Base-by-base conservation (phyloP, 1,140 invertebrate species). In the Fopius arisanus region DNA sequence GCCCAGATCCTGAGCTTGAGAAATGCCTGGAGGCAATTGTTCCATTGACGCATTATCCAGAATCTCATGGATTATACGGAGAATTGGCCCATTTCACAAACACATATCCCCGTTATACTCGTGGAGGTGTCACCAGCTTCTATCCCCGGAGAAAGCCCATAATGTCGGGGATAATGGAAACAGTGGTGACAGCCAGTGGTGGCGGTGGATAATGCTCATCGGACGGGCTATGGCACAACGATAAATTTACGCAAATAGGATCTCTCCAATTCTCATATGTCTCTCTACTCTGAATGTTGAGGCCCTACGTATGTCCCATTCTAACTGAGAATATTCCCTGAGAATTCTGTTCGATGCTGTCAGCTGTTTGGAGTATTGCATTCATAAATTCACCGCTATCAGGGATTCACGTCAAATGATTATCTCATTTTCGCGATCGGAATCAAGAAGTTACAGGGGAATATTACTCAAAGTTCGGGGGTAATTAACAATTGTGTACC, bases 231-330 rank as follows among this genome's bases (percentile, higher is more conserved):
- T 59, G 54, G 54, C 54, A 59, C 54, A 59, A 59, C 54, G 54
- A 59, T 59, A 59, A 59, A 59, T 59, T 59, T 59, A 59, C 54
- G 54, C 54, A 59, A 59, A 59, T 59, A 59, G 54, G 54, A 59
- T 59, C 54, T 26, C 54, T 59, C 21, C 54, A 59, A 59, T 59
- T 28, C 54, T 26, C 54, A 21, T 59, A 59, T 23, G 43, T 48
- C 43, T 48, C 43, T 19, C 43, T 19, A 14, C n/a, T 48, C 14
- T 12, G 14, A 12, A 26, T 59, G 23, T 59, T 21, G 19, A 9
- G 2, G 3, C 7, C 6, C 16, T 6, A 3, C 3, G 43, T 4
- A 37, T 37, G 12, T 37, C 5, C 33, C 33, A n/a, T 6, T 16
- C n/a, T n/a, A 48, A 48, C 3, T n/a, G n/a, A n/a, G n/a, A n/a